Conservation (phyloP, 2,113 vertebrate species). For the Acinonyx jubatus region DNA sequence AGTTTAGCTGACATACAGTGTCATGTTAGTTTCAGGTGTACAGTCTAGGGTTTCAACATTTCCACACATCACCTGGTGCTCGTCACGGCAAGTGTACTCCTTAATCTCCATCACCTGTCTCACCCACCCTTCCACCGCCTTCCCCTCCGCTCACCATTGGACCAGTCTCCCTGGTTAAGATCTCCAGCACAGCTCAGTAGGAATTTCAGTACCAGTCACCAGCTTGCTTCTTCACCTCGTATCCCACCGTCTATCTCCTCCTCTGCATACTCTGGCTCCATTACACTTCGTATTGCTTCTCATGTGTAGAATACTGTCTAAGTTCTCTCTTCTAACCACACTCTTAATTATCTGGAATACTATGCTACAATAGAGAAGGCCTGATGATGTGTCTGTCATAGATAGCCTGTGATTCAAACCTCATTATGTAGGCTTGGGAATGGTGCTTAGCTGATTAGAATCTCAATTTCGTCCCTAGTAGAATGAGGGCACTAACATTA, state of each 20-base stretch:
- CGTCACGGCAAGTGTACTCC: not conserved
- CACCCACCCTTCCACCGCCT: fast-evolving
- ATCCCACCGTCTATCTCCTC: not conserved
- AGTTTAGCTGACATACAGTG: not conserved
- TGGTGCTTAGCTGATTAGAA: not conserved
- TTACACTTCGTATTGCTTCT: not conserved
- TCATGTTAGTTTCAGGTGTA: not conserved
- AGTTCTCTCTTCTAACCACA: not conserved
- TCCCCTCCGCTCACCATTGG: not conserved
- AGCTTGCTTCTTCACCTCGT: not conserved
- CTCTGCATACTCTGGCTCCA: not conserved
- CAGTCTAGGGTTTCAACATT: not conserved
- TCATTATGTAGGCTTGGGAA: not conserved
- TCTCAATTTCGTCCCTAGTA: not conserved
- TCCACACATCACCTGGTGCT: not conserved
- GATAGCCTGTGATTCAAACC: not conserved
- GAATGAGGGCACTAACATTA: not conserved
- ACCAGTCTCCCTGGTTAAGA: not conserved
- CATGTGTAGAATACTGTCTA: not conserved
- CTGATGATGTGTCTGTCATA: not conserved
- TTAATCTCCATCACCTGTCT: not conserved
- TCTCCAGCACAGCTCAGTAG: not conserved
- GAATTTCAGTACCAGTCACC: not conserved
- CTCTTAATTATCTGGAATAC: not conserved
- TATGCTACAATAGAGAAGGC: not conserved